phyloP scores from a whole-genome alignment of 2,888 invertebrate genomes.

The Melangyna quadrimaculata region DNA sequence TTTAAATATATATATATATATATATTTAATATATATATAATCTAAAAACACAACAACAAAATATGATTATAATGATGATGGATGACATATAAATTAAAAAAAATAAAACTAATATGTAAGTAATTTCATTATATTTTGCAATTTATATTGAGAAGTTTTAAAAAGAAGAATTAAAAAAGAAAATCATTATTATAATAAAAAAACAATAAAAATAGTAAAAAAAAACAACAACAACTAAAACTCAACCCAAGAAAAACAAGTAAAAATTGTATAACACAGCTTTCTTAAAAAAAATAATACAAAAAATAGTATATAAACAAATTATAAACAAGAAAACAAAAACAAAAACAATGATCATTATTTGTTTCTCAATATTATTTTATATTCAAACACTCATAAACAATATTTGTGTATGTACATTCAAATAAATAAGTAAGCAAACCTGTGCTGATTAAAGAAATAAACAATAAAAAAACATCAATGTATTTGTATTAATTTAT shows the following conservation, averaged over 20 bases:
- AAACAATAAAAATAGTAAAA: constrained; percentile 26
- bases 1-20: constrained; percentile 54
- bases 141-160: constrained; percentile 70
- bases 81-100: constrained; percentile 34
- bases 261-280: constrained; percentile 61
- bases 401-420: constrained; percentile 72
- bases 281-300: constrained; percentile 61
- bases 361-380: constrained; percentile 75
- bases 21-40: constrained; percentile 41
- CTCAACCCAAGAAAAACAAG: constrained; percentile 59
- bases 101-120: constrained; percentile 58
- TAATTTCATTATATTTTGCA: constrained; percentile 72
- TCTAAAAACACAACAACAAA: constrained; percentile 40
- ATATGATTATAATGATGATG: constrained; percentile 43
- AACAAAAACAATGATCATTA: constrained; percentile 47
- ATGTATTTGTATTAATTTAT: not conserved
- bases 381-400: constrained; percentile 71
- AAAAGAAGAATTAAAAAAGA: constrained; percentile 19
- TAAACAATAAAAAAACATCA: constrained; percentile 68
- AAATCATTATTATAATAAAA: constrained; percentile 43
- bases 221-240: constrained; percentile 38
- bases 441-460: constrained; percentile 72
- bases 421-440: constrained; percentile 72
- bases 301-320: constrained; percentile 59
- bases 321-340: constrained; percentile 46